phyloP scores from a whole-genome alignment of 1,140 invertebrate genomes.

The Sinella curviseta region DNA sequence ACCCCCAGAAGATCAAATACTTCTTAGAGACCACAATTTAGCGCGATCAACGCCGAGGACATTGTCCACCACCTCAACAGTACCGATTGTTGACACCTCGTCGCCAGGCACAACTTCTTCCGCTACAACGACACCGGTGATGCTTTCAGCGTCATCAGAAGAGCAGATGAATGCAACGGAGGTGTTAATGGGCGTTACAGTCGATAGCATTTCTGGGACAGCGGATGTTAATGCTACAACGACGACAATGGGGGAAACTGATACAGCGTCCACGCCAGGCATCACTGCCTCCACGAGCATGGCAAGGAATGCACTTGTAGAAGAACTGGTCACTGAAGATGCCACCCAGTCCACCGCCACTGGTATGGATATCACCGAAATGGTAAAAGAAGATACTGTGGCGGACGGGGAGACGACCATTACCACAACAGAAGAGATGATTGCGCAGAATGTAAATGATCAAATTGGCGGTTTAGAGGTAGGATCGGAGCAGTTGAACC shows the following conservation, averaged over 20 bases:
- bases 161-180: not conserved
- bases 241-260: constrained; percentile 6
- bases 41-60: not conserved
- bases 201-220: not conserved
- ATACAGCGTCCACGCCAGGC: not conserved
- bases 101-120: not conserved
- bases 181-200: not conserved
- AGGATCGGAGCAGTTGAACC: too few relatives aligned
- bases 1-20: not conserved
- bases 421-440: constrained; percentile 9
- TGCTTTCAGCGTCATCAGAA: not conserved
- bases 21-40: not conserved
- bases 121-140: not conserved
- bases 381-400: not conserved
- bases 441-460: too few relatives aligned
- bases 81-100: not conserved
- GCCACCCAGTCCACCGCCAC: not conserved
- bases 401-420: not conserved
- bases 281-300: not conserved
- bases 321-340: not conserved
- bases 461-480: too few relatives aligned
- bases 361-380: not conserved
- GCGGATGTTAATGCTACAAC: not conserved
- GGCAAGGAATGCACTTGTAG: not conserved
- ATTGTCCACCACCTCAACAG: not conserved